These are phyloP conservation scores for Strigamia crassipes DNA, from an alignment of 2,888 invertebrate genomes.

Conservation along the genomic window DNA sequence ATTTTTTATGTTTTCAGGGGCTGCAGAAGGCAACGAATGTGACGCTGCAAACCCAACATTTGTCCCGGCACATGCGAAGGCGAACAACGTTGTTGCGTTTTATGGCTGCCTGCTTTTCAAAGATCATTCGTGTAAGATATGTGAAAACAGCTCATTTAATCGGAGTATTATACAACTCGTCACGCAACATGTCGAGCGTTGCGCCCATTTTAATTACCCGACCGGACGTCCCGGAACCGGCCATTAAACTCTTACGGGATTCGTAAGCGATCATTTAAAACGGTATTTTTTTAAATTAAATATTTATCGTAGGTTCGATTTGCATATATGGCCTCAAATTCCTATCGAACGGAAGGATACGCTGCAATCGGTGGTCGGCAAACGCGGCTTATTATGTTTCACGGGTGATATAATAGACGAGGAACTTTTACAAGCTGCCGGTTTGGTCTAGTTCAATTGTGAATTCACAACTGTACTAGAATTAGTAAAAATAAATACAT, in stretches of 20 bases:
- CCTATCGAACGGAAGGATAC: slow-evolving; percentile 72
- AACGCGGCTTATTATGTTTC: slow-evolving; percentile 78
- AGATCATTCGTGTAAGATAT: too few relatives aligned
- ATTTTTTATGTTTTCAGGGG: slow-evolving; percentile 46
- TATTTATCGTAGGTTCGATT: slow-evolving; percentile 54
- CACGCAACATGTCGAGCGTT: background rate
- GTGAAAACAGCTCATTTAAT: too few relatives aligned
- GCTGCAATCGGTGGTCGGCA: slow-evolving; percentile 71
- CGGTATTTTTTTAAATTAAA: background rate
- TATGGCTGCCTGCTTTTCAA: too few relatives aligned
- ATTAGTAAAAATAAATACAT: background rate
- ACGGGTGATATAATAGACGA: slow-evolving; percentile 82
- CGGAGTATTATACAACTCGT: too few relatives aligned
- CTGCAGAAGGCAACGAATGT: slow-evolving; percentile 90
- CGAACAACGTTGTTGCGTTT: too few relatives aligned
- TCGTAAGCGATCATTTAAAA: background rate
- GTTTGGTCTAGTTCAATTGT: slow-evolving; percentile 57
- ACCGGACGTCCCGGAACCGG: background rate
- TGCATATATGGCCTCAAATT: slow-evolving; percentile 56
- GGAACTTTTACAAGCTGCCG: slow-evolving; percentile 72
- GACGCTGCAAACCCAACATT: slow-evolving; percentile 93
- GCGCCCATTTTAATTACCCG: background rate
- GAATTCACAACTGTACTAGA: background rate
- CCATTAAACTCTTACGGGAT: background rate
- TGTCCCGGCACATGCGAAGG: slow-evolving; percentile 69